A percentile compares a stretch with the other conserved stretches of the same genome.
Conservation (phyloP, 2,797 vertebrate species). For the Rhincodon typus region DNA sequence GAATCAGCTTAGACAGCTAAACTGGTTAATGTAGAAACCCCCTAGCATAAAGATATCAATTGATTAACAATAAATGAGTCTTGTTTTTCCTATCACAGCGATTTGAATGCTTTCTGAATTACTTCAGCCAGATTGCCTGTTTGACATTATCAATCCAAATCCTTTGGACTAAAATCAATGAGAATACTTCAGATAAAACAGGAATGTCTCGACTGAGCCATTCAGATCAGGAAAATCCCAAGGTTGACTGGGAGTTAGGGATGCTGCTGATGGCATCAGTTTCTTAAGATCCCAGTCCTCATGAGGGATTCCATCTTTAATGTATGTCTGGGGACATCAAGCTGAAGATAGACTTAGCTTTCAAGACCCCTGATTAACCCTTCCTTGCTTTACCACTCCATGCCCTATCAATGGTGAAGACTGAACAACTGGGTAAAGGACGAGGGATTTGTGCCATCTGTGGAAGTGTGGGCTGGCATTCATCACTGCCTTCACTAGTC, state of each 20-base stretch:
- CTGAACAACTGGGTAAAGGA: neutral
- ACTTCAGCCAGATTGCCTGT: conserved; percentile 23
- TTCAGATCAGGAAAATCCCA: no score
- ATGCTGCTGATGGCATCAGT: neutral
- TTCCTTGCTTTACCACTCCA: no score
- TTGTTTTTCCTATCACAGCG: neutral
- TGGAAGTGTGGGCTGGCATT: neutral
- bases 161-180: conserved; percentile 20
- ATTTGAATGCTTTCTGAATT: conserved; percentile 21
- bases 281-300: neutral
- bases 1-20: conserved; percentile 36
- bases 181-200: neutral
- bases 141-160: conserved; percentile 30
- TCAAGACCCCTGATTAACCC: neutral
- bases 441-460: neutral
- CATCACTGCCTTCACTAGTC: neutral
- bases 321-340: neutral
- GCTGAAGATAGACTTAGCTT: neutral
- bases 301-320: neutral
- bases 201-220: neutral
- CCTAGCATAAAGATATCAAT: conserved; percentile 24
- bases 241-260: neutral
- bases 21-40: conserved; percentile 11
- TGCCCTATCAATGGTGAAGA: neutral
- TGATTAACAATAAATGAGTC: conserved; percentile 33